phyloP scores from a whole-genome alignment of 2,797 vertebrate genomes.

The Chloroceryle inda region DNA sequence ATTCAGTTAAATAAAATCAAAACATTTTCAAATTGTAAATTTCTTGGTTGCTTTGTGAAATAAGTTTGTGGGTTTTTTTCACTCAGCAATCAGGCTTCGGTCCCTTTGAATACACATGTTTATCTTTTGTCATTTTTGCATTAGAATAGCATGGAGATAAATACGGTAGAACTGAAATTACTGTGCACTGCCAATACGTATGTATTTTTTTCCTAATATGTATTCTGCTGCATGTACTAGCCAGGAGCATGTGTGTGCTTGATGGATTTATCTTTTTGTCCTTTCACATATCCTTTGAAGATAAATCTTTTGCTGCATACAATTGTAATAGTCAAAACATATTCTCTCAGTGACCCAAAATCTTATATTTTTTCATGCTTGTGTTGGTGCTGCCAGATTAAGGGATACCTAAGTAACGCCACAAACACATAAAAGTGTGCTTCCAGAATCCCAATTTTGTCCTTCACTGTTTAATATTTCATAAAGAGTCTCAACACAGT shows the following conservation, averaged over 20 bases:
- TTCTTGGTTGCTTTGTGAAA: neutral
- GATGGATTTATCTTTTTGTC: neutral
- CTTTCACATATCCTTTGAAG: neutral
- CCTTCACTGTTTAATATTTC: neutral
- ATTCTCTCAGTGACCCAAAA: neutral
- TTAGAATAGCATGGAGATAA: neutral
- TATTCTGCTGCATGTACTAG: neutral
- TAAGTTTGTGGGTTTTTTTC: neutral
- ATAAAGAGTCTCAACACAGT: neutral
- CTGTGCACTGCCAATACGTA: rapidly evolving
- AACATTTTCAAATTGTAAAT: neutral
- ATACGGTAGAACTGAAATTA: neutral
- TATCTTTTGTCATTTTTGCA: neutral
- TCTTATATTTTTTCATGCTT: neutral
- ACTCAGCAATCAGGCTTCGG: neutral
- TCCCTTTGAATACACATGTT: neutral
- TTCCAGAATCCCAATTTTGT: neutral
- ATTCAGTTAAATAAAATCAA: neutral
- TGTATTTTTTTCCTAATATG: neutral
- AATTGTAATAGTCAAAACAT: neutral
- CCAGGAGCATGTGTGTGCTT: neutral
- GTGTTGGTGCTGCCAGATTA: neutral
- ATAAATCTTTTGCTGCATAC: neutral
- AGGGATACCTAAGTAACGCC: neutral
- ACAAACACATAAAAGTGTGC: neutral